Evolutionary conservation across 2,888 invertebrate species (phyloP), one percentile per base, ranked within the genome.

Genomic region (Lysandra coridon): DNA sequence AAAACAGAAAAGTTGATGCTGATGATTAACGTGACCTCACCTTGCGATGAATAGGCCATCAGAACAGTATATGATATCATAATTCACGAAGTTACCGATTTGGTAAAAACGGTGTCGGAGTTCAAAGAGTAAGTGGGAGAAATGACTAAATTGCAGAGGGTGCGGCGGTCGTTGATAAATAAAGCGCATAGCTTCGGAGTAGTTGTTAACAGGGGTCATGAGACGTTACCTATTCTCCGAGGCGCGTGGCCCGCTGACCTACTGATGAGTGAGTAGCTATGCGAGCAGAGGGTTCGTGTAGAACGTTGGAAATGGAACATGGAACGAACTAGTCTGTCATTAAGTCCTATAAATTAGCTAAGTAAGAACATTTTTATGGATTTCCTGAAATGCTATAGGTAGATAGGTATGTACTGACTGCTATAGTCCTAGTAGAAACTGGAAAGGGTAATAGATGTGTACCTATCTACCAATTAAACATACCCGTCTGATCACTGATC

Each of bases 51-150:
- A 69, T 69, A 69, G 69, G 69, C 69, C 69, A 69, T 69, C 69
- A 69, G 75, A 79, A 79, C 79, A 75, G 62, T 57, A 57, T 57
- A 53, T 76, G 76, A 76, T 76, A 76, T 76, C 76, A 76, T 76
- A 76, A 76, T 76, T 76, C 76, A 76, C 76, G 33, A 57, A 76
- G 53, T 23, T 79, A 73, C 79, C 78, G 78, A 82, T 81, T 83
- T 80, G 79, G 80, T 82, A 82, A 83, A 84, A 85, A 84, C 84
- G 84, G 85, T 87, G 87, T 86, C 87, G 82, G 84, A 89, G 90
- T 83, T 89, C 89, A 89, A 85, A 89, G 88, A 86, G 85, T 78
- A 64, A 79, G 79, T 81, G 79, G 76, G 78, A 62, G 74, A 64
- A 78, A 79, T 79, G 78, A 79, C 79, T 75, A 80, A 80, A 80